Conservation (phyloP, 2,888 invertebrate species). For the Rhagonycha fulva region DNA sequence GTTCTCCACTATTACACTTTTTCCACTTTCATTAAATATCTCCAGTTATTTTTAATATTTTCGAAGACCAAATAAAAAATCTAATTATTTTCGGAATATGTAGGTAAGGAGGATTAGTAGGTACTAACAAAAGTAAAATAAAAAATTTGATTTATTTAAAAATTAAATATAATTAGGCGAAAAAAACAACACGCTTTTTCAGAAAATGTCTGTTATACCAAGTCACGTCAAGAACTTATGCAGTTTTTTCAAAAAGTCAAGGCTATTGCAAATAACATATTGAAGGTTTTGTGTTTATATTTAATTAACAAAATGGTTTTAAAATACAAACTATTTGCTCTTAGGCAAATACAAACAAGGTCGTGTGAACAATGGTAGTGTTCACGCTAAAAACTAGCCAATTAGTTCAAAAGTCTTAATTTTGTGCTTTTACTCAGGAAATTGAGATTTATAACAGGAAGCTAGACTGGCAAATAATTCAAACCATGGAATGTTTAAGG, state of each 20-base stretch:
- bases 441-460: not conserved
- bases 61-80: not conserved
- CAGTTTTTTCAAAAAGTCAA: slow-evolving; percentile 14
- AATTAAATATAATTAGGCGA: not conserved
- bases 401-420: not conserved
- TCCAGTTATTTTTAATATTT: not conserved
- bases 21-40: not conserved
- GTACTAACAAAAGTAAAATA: too few relatives aligned
- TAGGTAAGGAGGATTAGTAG: too few relatives aligned
- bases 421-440: not conserved
- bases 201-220: not conserved
- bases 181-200: not conserved
- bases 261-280: slow-evolving; percentile 6
- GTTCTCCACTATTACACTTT: not conserved
- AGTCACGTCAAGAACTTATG: slow-evolving; percentile 4
- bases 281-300: slow-evolving; percentile 7
- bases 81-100: not conserved
- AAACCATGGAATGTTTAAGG: not conserved
- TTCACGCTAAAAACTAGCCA: not conserved
- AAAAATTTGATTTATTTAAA: not conserved
- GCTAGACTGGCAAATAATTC: not conserved
- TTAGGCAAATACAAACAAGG: slow-evolving; percentile 12
- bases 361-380: slow-evolving; percentile 1
- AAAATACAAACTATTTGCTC: not conserved
- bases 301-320: not conserved